Base-by-base conservation (phyloP, 2,888 invertebrate species). In the Allophyes oxyacanthae region DNA sequence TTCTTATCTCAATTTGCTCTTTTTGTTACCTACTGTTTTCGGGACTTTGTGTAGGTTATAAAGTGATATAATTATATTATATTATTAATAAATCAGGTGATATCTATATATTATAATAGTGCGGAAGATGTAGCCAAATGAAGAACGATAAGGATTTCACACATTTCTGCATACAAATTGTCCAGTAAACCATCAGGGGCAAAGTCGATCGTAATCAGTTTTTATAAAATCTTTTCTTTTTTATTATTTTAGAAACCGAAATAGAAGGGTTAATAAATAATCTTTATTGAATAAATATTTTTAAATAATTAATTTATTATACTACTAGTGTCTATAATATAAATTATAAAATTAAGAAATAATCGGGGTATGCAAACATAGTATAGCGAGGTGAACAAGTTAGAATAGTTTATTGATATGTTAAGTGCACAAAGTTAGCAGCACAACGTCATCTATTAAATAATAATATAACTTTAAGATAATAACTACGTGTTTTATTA, bases 401-500 rank as follows among this genome's bases (percentile, higher is more conserved):
- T 60, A 44, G 37, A 49, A 41, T 44, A 8, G 30, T 40, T 57
- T 56, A 54, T 50, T 37, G 56, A 54, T 56, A 42, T 46, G 44
- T 52, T 57, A 37, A 42, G 46, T 54, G 58, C 48, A 56, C 45
- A 26, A 66, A 61, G 40, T 54, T 54, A 45, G 46, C 55, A 56
- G 48, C 28, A 41, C 41, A 41, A 26, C 13, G 55, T 69, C 49
- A 60, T 51, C 45, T 51, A 62, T 66, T 60, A 61, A 64, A 56
- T 62, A 65, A 72, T 50, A 51, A 56, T 58, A 61, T 53, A 63
- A n/a, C n/a, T n/a, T n/a, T n/a, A n/a, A n/a, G n/a, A n/a, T n/a
- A n/a, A 64, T 62, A 59, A 64, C 43, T 65, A 50, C 51, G 53
- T 38, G 26, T 28, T 28, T 26, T 8, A 9, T 37, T 61, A 60